Base-by-base conservation (phyloP, 2,888 invertebrate species). In the Calameuta pallipes region DNA sequence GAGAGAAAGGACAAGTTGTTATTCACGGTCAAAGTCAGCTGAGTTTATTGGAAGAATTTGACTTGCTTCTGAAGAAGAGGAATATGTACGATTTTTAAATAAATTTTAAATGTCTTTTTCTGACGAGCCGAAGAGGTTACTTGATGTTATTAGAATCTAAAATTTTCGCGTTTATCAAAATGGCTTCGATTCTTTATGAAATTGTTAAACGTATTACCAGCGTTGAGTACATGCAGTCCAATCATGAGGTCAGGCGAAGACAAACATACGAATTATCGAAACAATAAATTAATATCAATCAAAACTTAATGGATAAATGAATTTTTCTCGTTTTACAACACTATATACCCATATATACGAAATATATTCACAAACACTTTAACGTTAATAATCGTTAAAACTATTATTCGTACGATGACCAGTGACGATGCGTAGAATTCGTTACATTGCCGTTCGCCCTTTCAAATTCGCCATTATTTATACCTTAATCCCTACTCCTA, bases 381-480 rank as follows among this genome's bases (percentile, higher is more conserved):
- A 35, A 74, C n/a, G n/a, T 30, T 74, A 30, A 74, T n/a, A 41
- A n/a, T 23, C 36, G 36, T 30, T 75, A 23, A 56, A 75, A 56
- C 23, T 75, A 15, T 34, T 15, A 36, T 56, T 77, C 37, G 13
- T 76, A 74, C 15, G 36, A 75, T 37, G 69, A 76, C 71, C 11
- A 71, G 74, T 82, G 83, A 82, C 73, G 80, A 77, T 71, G 79
- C 33, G 31, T 75, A 30, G 73, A 75, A 71, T 79, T 80, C 86
- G 87, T 88, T 88, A 89, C 84, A 86, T 85, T 85, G 82, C 85
- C 83, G 78, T 56, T 80, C 79, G 41, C 76, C 23, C 76, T 79
- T 78, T 85, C 82, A 81, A 84, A 86, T 84, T 81, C 79, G 75
- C 77, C 75, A 80, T 78, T 88, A 87, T 87, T 89, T 89, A 86